Evolutionary conservation across 2,888 invertebrate species (phyloP), one percentile per base, ranked within the genome.

Genomic region (Notodromas monacha): DNA sequence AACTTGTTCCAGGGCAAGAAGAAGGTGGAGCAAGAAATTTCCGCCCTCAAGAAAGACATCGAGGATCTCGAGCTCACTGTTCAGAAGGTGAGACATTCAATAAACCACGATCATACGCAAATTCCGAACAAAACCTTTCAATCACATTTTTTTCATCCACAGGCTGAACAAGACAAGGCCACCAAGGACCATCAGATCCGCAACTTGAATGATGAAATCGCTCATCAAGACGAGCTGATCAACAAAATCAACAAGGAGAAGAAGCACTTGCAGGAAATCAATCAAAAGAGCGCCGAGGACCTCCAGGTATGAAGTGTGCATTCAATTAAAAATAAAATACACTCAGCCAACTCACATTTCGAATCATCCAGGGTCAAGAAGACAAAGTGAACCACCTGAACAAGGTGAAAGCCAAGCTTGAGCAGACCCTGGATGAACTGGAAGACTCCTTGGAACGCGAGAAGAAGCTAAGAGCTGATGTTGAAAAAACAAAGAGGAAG

Each of bases 311-410:
- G 28, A 11, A 16, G 11, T n/a, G n/a, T n/a, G n/a, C n/a, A n/a
- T n/a, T n/a, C n/a, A n/a, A n/a, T n/a, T n/a, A n/a, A n/a, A n/a
- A n/a, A n/a, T n/a, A n/a, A n/a, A n/a, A n/a, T n/a, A n/a, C n/a
- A n/a, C n/a, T n/a, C n/a, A n/a, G n/a, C n/a, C n/a, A n/a, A n/a
- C n/a, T n/a, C n/a, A n/a, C n/a, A n/a, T n/a, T n/a, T n/a, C n/a
- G n/a, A 6, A 21, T 8, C 6, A 50, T n/a, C n/a, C n/a, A 55
- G 46, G 79, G 84, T 39, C 79, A 86, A 45, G 92, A 96, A 54
- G 92, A 96, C 61, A 92, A 96, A 60, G 77, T 84, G 52, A 96
- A 96, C 61, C 92, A 96, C 60, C 67, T 92, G 53, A 89, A 79
- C 68, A 92, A 96, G 58, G 81, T 96, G 42, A 96, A 96, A 61